Evolutionary conservation across 2,113 vertebrate species (phyloP), one percentile per base, ranked within the genome.

Genomic region (Antennarius striatus): DNA sequence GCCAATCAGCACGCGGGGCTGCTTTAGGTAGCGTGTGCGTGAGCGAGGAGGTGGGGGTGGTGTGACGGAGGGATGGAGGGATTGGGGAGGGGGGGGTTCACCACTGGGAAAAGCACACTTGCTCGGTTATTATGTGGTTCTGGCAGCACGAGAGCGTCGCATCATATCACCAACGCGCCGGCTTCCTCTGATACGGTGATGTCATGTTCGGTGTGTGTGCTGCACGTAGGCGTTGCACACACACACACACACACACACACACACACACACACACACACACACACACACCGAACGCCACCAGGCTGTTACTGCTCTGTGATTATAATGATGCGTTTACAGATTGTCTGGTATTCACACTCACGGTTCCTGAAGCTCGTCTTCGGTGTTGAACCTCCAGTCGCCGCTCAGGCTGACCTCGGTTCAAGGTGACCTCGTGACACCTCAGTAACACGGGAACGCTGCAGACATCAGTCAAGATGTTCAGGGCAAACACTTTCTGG

Each of bases 1-100:
- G 90, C 92, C 92, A 93, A 93, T 93, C 91, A 92, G 84, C 87
- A 87, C 56, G 53, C 73, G 81, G 86, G 56, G 53, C 80, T 52
- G 88, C 82, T 76, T 65, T 79, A 86, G 83, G 75, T 85, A 39
- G 66, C 32, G 79, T 53, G 61, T 56, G 65, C 8, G 46, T 46
- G 64, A 13, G 68, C 28, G 45, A 8, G 73, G 56, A 56, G 47
- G n/a, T 46, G 56, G 47, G 46, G 16, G 57, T 22, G 22, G 22
- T 22, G 22, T 22, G 22, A 22, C 22, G 22, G 22, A 22, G 22
- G 22, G 22, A 22, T 22, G 22, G 22, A 22, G 7, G 52, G 28
- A 36, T 22, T 8, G 52, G 65, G 65, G 59, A 48, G 68, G 59
- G 70, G 70, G 69, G 78, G 68, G 52, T 48, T 75, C 73, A 77